phyloP scores from a whole-genome alignment of 2,888 invertebrate species.

The Anarsia innoxiella region DNA sequence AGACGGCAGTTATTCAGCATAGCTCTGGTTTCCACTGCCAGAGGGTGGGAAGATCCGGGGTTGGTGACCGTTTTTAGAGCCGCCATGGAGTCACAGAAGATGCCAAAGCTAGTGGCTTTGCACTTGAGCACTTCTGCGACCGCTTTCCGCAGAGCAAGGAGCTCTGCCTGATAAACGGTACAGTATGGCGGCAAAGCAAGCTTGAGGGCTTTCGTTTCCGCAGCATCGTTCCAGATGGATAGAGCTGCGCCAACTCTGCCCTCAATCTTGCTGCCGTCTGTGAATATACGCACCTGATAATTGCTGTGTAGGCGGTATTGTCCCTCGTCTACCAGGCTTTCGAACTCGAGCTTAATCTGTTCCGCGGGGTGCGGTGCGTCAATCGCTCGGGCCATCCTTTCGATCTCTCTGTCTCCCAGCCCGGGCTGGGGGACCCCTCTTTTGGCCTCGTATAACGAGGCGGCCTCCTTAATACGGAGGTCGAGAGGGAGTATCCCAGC shows the following conservation, averaged over 20 bases:
- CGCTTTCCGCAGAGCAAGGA: not conserved
- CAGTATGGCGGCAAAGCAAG: not conserved
- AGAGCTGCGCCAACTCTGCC: not conserved
- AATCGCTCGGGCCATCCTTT: slow-evolving; percentile 5
- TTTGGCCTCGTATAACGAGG: slow-evolving; percentile 17
- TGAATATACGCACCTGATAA: not conserved
- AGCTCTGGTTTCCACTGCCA: not conserved
- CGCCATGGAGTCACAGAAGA: slow-evolving; percentile 7
- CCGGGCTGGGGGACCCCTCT: slow-evolving; percentile 5
- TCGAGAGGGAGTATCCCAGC: slow-evolving; percentile 13
- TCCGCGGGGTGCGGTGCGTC: slow-evolving; percentile 10
- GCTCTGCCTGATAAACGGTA: slow-evolving; percentile 3
- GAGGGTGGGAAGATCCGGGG: slow-evolving; percentile 1
- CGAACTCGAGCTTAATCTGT: not conserved
- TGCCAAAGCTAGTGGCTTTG: not conserved
- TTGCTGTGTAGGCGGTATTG: not conserved
- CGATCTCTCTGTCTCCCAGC: slow-evolving; percentile 17
- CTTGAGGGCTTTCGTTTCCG: not conserved
- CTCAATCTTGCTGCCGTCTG: not conserved
- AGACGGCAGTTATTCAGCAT: not conserved
- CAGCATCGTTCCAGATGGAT: not conserved
- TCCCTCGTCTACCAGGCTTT: not conserved
- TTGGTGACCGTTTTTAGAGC: slow-evolving; percentile 3
- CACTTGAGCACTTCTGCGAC: not conserved
- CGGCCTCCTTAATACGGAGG: slow-evolving; percentile 12